Percentiles rank a stretch among this genome's conserved stretches.
Evolutionary conservation across 2,113 vertebrate species (phyloP).

Genomic region (Clarias gariepinus): DNA sequence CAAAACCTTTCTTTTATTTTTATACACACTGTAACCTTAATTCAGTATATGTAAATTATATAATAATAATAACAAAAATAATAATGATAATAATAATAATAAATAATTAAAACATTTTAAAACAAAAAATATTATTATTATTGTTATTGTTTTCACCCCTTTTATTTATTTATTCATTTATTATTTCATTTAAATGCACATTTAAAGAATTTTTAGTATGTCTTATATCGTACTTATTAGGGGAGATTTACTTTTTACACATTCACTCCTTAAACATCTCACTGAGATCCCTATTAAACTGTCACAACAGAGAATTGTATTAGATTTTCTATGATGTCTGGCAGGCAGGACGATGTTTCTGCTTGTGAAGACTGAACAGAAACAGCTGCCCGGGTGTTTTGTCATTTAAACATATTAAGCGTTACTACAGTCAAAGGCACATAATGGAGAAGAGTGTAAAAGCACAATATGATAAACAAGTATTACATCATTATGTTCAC

Average conservation of each 20-base stretch:
- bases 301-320: constrained; percentile 2
- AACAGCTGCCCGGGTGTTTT: background rate
- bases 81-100: too few relatives aligned
- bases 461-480: background rate
- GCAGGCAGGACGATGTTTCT: background rate
- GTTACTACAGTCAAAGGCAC: background rate
- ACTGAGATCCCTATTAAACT: background rate
- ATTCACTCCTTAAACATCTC: background rate
- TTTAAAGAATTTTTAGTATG: background rate
- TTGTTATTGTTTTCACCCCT: background rate
- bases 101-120: too few relatives aligned
- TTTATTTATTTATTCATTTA: background rate
- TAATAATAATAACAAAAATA: too few relatives aligned
- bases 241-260: background rate
- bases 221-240: background rate
- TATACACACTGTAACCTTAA: background rate
- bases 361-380: background rate
- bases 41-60: background rate
- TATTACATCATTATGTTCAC: background rate
- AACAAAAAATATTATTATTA: background rate
- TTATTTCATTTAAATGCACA: background rate
- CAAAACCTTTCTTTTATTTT: too few relatives aligned
- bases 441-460: constrained; percentile 14
- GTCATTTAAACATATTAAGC: constrained; percentile 41
- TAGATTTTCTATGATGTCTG: background rate